These are phyloP conservation scores for Athalia cordata DNA, from an alignment of 2,888 invertebrate species.

Conservation along the genomic window DNA sequence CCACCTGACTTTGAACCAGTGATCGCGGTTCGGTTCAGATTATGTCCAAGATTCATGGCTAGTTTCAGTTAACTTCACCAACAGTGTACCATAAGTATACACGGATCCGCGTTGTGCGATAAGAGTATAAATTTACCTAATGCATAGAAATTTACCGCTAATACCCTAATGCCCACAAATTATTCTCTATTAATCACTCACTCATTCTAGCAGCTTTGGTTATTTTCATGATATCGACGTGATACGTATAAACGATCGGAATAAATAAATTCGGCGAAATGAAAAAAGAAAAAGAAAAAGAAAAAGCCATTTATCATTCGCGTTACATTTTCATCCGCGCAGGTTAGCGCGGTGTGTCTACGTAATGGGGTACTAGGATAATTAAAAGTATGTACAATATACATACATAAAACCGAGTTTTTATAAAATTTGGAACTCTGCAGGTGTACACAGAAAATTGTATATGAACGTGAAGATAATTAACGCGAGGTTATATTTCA, in stretches of 20 bases:
- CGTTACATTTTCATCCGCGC: neutral
- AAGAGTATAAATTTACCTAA: conserved; percentile 16
- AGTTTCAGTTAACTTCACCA: conserved; percentile 20
- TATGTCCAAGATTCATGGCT: conserved; percentile 31
- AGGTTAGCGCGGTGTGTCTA: no score
- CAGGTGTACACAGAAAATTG: no score
- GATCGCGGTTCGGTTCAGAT: neutral
- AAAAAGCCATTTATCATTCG: neutral
- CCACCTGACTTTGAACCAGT: conserved; percentile 10
- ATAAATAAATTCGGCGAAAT: neutral
- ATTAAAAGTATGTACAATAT: no score
- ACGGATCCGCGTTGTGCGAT: neutral
- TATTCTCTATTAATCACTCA: conserved; percentile 4
- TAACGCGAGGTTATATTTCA: neutral
- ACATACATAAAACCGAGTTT: no score
- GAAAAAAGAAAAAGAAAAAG: neutral
- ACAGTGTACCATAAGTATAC: no score
- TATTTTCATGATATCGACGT: no score
- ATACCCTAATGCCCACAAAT: neutral
- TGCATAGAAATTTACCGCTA: conserved; percentile 28
- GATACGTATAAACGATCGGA: no score
- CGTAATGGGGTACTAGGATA: no score
- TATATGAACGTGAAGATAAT: no score
- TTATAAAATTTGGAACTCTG: no score
- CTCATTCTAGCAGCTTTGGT: neutral